Percentiles rank a stretch among this genome's conserved stretches.
phyloP scores from a whole-genome alignment of 2,797 vertebrate genomes.

The Caiman crocodilus region DNA sequence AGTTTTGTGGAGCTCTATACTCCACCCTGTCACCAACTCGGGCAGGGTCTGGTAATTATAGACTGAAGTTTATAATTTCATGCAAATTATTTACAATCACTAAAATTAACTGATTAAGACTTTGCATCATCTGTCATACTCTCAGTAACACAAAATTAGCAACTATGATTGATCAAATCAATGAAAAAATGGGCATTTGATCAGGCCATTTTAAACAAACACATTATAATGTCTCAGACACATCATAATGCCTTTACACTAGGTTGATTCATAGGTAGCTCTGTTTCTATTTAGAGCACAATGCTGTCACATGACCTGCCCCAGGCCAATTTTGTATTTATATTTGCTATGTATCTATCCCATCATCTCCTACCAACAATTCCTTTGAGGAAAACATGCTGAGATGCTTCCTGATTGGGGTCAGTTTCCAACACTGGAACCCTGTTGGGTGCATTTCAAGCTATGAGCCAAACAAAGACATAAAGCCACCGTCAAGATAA shows the following conservation, averaged over 20 bases:
- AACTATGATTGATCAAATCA: background rate
- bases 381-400: background rate
- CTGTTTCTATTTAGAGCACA: background rate
- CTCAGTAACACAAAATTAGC: background rate
- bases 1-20: background rate
- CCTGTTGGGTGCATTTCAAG: background rate
- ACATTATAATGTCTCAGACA: background rate
- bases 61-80: background rate
- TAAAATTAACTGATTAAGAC: background rate
- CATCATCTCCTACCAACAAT: background rate
- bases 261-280: background rate
- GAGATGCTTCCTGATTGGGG: constrained; percentile 40
- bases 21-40: background rate
- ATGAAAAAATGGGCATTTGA: background rate
- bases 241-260: background rate
- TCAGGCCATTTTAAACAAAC: background rate
- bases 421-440: constrained; percentile 14
- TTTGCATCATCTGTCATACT: background rate
- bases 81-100: accelerated
- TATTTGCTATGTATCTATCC: constrained; percentile 56
- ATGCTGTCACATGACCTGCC: background rate
- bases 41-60: background rate
- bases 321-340: constrained; percentile 15
- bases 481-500: background rate
- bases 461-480: constrained; percentile 10